A percentile compares a stretch with the other conserved stretches of the same genome.
Conservation (phyloP, 1,140 invertebrate species). For the Drosophila kepulauana region DNA sequence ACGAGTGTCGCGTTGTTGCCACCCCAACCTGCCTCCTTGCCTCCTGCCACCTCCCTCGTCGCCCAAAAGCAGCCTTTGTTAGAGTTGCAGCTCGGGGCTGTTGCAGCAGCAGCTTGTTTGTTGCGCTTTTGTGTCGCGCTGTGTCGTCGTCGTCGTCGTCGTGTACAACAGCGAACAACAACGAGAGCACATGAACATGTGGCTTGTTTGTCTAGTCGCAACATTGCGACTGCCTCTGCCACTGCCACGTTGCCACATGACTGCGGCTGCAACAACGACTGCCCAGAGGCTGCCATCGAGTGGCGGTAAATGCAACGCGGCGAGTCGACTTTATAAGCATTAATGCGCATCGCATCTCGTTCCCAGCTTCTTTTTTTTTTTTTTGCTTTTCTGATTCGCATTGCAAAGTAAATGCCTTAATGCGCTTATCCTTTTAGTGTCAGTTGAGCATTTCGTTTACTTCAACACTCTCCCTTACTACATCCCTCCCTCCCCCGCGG, state of each 20-base stretch:
- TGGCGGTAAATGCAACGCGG: neutral
- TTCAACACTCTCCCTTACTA: conserved; percentile 14
- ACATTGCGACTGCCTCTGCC: conserved; percentile 6
- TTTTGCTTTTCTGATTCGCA: conserved; percentile 50
- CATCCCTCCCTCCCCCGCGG: neutral
- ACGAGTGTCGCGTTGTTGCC: conserved; percentile 19
- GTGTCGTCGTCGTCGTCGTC: neutral
- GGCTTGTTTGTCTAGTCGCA: conserved; percentile 62
- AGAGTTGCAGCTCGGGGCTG: conserved; percentile 55
- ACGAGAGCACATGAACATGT: conserved; percentile 45
- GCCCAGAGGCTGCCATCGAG: conserved; percentile 44
- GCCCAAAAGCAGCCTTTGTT: conserved; percentile 49
- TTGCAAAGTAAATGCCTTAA: conserved; percentile 79
- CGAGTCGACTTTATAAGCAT: conserved; percentile 53
- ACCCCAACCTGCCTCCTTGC: neutral
- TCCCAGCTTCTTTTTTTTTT: neutral
- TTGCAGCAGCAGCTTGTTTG: conserved; percentile 56
- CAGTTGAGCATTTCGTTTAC: conserved; percentile 63
- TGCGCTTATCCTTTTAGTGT: conserved; percentile 80
- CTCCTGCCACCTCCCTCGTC: neutral
- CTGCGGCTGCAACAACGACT: conserved; percentile 25
- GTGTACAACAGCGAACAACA: conserved; percentile 35
- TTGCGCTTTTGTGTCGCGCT: conserved; percentile 71
- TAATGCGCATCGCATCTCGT: conserved; percentile 49
- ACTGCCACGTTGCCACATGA: conserved; percentile 3